Conservation (phyloP, 2,797 vertebrate species). For the Serranus cabrilla region DNA sequence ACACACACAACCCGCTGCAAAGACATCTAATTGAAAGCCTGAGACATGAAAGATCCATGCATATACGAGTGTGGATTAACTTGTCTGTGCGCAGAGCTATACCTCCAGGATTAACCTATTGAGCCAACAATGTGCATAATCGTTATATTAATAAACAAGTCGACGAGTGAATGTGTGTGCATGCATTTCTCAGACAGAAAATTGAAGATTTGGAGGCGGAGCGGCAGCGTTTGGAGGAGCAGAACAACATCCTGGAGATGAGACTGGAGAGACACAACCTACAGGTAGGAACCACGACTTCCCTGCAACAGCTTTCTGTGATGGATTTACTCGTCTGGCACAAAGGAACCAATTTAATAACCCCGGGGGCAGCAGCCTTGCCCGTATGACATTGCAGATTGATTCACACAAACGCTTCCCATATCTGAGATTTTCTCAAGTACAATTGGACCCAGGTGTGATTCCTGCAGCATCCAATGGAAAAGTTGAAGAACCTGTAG, state of each 20-base stretch:
- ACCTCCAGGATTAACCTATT: constrained; percentile 13
- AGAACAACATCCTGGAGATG: constrained; percentile 90
- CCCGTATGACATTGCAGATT: constrained; percentile 61
- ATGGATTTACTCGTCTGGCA: constrained; percentile 72
- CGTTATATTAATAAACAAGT: constrained; percentile 5
- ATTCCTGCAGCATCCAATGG: constrained; percentile 37
- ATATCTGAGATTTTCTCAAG: constrained; percentile 65
- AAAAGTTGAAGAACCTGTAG: constrained; percentile 45
- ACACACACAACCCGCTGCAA: constrained; percentile 8
- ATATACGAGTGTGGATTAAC: constrained; percentile 26
- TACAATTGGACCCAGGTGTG: constrained; percentile 76
- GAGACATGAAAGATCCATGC: constrained; percentile 20
- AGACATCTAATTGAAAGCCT: constrained; percentile 1
- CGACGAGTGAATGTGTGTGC: constrained; percentile 2
- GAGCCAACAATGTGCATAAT: background rate
- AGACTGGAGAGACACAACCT: constrained; percentile 91
- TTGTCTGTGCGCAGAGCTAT: constrained; percentile 13
- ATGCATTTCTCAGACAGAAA: constrained; percentile 87
- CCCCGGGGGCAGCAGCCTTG: constrained; percentile 58
- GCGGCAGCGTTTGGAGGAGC: constrained; percentile 89
- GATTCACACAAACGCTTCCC: constrained; percentile 64
- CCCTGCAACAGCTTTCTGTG: constrained; percentile 53
- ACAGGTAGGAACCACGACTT: constrained; percentile 85
- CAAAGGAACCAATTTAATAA: constrained; percentile 81
- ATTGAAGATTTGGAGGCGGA: constrained; percentile 94